Evolutionary conservation across 2,113 vertebrate species (phyloP).

Genomic region (Gopherus evgoodei): DNA sequence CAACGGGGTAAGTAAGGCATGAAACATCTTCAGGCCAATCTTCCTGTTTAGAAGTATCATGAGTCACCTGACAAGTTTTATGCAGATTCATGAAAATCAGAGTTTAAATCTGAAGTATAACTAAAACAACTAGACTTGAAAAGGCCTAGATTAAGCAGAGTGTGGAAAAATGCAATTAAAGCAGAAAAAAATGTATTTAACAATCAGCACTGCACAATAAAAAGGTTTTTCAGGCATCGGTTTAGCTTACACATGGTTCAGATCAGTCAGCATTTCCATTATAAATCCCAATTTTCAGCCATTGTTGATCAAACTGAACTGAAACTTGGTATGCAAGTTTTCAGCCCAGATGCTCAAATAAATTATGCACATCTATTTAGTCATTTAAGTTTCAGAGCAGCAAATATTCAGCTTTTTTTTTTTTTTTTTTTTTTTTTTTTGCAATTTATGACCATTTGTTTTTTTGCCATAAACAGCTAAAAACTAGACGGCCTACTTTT

Average conservation of each 20-base stretch:
- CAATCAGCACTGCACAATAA: conserved; percentile 75
- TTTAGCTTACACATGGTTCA: conserved; percentile 75
- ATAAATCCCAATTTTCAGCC: conserved; percentile 78
- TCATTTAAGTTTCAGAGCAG: conserved; percentile 75
- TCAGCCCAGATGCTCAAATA: conserved; percentile 79
- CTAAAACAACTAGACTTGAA: conserved; percentile 59
- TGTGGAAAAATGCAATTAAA: conserved; percentile 43
- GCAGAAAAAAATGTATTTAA: conserved; percentile 57
- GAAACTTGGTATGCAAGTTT: conserved; percentile 79
- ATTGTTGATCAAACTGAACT: conserved; percentile 78
- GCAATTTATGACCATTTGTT: conserved; percentile 53
- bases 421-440: conserved; percentile 54
- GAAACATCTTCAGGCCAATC: background rate
- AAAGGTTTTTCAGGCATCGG: conserved; percentile 78
- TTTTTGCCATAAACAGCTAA: conserved; percentile 68
- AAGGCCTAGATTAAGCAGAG: conserved; percentile 71
- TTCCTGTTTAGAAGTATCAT: background rate
- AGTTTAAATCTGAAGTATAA: conserved; percentile 57
- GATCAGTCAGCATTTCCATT: conserved; percentile 78
- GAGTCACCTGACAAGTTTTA: conserved; percentile 31
- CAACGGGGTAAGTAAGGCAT: background rate
- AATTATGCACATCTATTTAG: conserved; percentile 76
- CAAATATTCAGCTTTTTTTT: conserved; percentile 58
- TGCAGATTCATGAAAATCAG: conserved; percentile 59
- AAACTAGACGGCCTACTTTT: conserved; percentile 61